These are phyloP conservation scores for Cecidostiba fungosa DNA, from an alignment of 2,888 invertebrate species.

Conservation along the genomic window DNA sequence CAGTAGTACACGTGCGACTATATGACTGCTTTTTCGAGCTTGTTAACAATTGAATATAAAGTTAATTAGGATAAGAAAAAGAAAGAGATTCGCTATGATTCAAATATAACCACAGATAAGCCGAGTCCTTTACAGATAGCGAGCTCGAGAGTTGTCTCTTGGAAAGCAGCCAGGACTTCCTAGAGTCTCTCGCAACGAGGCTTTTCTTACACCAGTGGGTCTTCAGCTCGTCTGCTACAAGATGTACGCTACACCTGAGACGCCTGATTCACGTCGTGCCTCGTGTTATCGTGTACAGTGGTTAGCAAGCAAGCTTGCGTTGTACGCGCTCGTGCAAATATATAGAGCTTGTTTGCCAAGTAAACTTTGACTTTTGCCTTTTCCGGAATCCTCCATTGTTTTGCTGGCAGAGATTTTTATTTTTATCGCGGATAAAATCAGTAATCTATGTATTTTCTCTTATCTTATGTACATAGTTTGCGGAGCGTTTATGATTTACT, in stretches of 20 bases:
- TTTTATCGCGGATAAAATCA: no score
- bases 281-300: background rate
- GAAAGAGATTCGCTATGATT: background rate
- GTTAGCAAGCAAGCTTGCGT: background rate
- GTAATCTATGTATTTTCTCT: no score
- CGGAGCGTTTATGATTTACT: no score
- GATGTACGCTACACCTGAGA: conserved; percentile 25
- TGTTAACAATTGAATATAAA: no score
- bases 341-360: background rate
- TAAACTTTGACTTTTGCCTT: conserved; percentile 1
- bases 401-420: no score
- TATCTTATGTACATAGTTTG: no score
- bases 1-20: background rate
- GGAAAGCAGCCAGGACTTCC: conserved; percentile 23
- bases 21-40: no score
- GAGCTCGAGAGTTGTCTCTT: background rate
- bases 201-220: background rate
- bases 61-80: conserved; percentile 26
- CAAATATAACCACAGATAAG: conserved; percentile 42
- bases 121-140: background rate
- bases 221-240: background rate
- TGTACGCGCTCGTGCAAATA: background rate
- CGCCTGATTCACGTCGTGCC: background rate
- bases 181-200: background rate
- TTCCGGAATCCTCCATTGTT: background rate